Evolutionary conservation across 1,140 invertebrate genomes (phyloP).

Genomic region (Pachypsylla venusta): DNA sequence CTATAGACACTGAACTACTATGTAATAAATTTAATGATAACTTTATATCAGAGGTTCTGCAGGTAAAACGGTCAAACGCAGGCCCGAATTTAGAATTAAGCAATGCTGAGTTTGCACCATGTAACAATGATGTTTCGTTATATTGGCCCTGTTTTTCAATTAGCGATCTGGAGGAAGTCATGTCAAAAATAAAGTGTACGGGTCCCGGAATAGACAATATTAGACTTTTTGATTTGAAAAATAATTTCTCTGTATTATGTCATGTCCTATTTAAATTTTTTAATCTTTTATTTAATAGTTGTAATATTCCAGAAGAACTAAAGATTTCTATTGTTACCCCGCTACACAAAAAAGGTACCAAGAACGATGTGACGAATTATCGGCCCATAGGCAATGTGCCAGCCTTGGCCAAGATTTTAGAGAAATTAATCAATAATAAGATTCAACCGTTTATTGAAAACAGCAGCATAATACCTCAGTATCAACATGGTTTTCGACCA

Average conservation of each 20-base stretch:
- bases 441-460: neutral
- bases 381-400: neutral
- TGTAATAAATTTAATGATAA: constrained; percentile 5
- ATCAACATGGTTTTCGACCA: neutral
- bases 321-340: neutral
- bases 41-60: neutral
- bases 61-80: neutral
- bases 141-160: neutral
- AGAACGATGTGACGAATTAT: neutral
- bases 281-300: neutral
- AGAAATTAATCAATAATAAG: neutral
- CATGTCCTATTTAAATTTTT: neutral
- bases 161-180: neutral
- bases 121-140: neutral
- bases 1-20: neutral
- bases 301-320: neutral
- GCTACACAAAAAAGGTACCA: neutral
- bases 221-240: neutral
- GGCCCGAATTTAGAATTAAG: neutral
- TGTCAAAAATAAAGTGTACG: neutral
- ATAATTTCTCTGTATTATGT: neutral
- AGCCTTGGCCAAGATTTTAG: neutral
- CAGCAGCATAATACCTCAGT: neutral
- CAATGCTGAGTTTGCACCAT: neutral
- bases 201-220: neutral